Percentiles rank a stretch among this genome's conserved stretches.
Evolutionary conservation across 2,797 vertebrate genomes (phyloP).

Genomic region (Mormyrops boulengeri): DNA sequence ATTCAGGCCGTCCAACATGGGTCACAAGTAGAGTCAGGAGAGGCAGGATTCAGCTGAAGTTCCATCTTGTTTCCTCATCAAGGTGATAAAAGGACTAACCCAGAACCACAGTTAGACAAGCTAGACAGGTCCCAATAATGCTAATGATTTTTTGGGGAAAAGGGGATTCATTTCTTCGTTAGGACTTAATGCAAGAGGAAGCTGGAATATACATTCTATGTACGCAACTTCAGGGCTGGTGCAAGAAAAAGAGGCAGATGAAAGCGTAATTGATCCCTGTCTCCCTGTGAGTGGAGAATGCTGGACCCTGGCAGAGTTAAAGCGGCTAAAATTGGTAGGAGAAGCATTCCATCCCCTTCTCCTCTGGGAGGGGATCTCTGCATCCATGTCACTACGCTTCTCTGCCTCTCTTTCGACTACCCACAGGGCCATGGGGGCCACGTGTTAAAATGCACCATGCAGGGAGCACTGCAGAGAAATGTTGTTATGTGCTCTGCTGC

Average conservation of each 20-base stretch:
- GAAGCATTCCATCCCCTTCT: conserved; percentile 30
- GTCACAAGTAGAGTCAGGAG: conserved; percentile 15
- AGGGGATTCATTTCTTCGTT: background rate
- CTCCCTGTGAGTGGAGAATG: conserved; percentile 47
- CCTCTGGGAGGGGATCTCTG: conserved; percentile 5
- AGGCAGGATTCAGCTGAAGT: background rate
- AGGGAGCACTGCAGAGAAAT: background rate
- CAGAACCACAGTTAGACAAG: conserved; percentile 27
- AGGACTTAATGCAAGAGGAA: background rate
- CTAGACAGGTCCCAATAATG: conserved; percentile 11
- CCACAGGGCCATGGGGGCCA: background rate
- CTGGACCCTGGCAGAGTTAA: conserved; percentile 51
- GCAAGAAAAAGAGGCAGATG: conserved; percentile 58
- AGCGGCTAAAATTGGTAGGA: conserved; percentile 43
- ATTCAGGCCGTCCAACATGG: conserved; percentile 29
- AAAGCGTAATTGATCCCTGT: conserved; percentile 61
- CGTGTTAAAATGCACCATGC: background rate
- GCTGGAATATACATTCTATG: background rate
- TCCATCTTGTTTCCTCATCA: background rate
- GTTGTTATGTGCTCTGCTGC: conserved; percentile 59
- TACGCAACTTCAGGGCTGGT: background rate
- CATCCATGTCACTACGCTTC: background rate
- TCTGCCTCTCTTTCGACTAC: background rate
- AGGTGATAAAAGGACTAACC: conserved; percentile 29
- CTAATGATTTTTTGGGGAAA: background rate